Base-by-base conservation (phyloP, 1,140 invertebrate species). In the Saxidomus purpurata region DNA sequence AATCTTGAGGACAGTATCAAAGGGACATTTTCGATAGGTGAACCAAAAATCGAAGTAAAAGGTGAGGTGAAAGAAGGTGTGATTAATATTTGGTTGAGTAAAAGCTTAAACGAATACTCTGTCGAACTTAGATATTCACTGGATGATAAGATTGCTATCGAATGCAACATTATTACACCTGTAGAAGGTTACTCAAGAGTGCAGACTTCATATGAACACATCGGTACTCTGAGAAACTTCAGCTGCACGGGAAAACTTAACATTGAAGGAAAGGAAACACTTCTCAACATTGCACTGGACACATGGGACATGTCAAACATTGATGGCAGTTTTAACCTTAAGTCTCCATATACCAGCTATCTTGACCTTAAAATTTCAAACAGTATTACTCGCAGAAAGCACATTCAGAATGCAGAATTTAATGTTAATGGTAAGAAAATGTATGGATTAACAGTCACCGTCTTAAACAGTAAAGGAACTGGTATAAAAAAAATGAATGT, bases 181-280 rank as follows among this genome's bases (percentile, higher is more conserved):
- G 6, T 71, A 36, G 43, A 69, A 49, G 82, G 63, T 11, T 84
- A 49, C 47, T 36, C 19, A 52, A 25, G 8, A 36, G 17, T 84
- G 3, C n/a, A 0, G 0, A 63, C 82, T 3, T n/a, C 40, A 49
- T 84, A 71, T 31, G 43, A 36, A 49, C 82, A 71, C 38, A 40
- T 15, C 13, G 85, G 85, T 1, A 40, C 11, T 13, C 22, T 67
- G 28, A 77, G 52, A 28, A 77, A 87, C 28, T 77, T 87, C 38
- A 17, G 59, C n/a, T 59, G 71, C 31, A 40, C 38, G 28, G 74
- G 71, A 52, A 52, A 38, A 61, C 15, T 79, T 25, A 22, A 4
- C 0, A 40, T 87, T 28, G 85, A 87, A 34, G 34, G 49, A 36
- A 34, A 25, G 22, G 49, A 63, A 59, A 77, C 49, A 34, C 36